Evolutionary conservation across 2,113 vertebrate species (phyloP).

Genomic region (Sinocyclocheilus maitianheensis): DNA sequence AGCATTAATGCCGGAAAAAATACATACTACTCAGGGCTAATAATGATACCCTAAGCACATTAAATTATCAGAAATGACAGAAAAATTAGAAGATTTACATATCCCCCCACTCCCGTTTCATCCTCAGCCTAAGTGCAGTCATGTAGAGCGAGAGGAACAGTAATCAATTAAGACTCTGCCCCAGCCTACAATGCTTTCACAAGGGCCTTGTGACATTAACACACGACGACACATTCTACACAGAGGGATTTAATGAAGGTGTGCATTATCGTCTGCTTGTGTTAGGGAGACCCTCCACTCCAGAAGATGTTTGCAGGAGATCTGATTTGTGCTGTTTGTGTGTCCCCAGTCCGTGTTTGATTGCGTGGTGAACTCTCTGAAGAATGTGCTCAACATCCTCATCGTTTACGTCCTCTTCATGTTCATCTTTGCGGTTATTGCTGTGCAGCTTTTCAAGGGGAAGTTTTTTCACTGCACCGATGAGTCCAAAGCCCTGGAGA

Average conservation of each 20-base stretch:
- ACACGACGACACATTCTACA: background rate
- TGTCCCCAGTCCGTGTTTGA: conserved; percentile 90
- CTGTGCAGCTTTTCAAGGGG: conserved; percentile 97
- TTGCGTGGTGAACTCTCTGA: conserved; percentile 97
- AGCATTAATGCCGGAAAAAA: conserved; percentile 4
- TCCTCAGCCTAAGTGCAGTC: background rate
- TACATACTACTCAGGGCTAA: background rate
- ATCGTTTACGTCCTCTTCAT: conserved; percentile 99
- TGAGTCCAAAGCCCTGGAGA: conserved; percentile 92
- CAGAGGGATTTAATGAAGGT: background rate
- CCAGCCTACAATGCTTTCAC: background rate
- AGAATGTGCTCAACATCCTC: conserved; percentile 97
- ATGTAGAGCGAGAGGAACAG: background rate
- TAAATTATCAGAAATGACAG: background rate
- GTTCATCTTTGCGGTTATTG: conserved; percentile 98
- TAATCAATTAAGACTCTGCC: background rate
- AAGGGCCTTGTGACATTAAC: background rate
- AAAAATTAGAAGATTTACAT: background rate
- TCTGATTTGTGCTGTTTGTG: conserved; percentile 16
- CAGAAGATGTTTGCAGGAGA: conserved; percentile 3
- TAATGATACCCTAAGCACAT: background rate
- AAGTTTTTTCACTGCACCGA: conserved; percentile 98
- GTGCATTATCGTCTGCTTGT: background rate
- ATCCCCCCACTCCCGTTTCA: background rate
- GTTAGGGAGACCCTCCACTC: background rate